Evolutionary conservation across 2,888 invertebrate genomes (phyloP).

Genomic region (Plagiodera versicolora): DNA sequence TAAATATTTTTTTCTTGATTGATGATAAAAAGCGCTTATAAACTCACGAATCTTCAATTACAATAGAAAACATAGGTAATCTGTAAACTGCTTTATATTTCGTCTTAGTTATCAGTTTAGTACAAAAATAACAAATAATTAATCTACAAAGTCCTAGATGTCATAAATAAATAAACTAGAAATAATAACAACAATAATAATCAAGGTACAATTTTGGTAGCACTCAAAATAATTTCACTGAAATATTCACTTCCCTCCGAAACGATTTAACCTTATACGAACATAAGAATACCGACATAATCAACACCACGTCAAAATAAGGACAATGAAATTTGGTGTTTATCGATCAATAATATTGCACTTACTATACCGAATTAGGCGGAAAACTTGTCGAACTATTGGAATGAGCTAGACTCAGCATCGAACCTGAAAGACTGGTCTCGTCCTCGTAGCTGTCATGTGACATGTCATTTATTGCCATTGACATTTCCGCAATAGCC

Average conservation of each 20-base stretch:
- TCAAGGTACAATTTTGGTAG: constrained; percentile 24
- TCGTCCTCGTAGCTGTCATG: constrained; percentile 90
- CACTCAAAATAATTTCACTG: background rate
- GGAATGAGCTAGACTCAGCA: constrained; percentile 93
- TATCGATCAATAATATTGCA: constrained; percentile 28
- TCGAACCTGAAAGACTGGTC: constrained; percentile 89
- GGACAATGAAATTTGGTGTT: constrained; percentile 24
- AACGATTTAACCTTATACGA: background rate
- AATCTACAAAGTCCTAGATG: constrained; percentile 12
- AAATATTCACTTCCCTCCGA: background rate
- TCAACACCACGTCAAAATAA: background rate
- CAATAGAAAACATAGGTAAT: background rate
- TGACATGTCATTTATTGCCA: constrained; percentile 86
- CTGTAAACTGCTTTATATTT: constrained; percentile 4
- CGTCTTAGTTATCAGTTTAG: constrained; percentile 10
- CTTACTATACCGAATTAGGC: constrained; percentile 55
- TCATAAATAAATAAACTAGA: constrained; percentile 24
- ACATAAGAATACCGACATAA: background rate
- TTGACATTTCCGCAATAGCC: constrained; percentile 89
- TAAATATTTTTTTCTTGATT: background rate
- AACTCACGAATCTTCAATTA: background rate
- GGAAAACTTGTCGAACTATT: constrained; percentile 92
- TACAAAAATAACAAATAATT: constrained; percentile 17
- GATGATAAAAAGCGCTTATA: background rate
- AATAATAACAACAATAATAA: constrained; percentile 17